Evolutionary conservation across 2,888 invertebrate species (phyloP), one percentile per base, ranked within the genome.

Genomic region (Celastrina argiolus): DNA sequence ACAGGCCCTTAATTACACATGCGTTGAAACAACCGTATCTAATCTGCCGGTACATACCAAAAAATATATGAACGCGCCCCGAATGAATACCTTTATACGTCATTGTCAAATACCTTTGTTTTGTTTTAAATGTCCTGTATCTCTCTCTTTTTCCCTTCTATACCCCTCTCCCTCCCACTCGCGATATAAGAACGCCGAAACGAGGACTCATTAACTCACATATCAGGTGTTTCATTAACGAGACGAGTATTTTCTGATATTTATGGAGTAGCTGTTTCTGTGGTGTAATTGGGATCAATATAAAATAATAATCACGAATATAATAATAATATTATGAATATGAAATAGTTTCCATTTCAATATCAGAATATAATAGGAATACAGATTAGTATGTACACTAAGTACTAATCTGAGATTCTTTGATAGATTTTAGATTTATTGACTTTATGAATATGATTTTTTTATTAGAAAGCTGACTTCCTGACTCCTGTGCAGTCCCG

Each of bases 91-190:
- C 51, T 51, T 51, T 51, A 51, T 51, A 51, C 16, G 14, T 51
- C 51, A 51, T 51, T 51, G 51, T 51, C 51, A 51, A 22, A 22
- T 51, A 51, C 51, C 51, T 51, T 51, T 51, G 51, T 51, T 51
- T 45, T 51, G 51, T 51, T 51, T 22, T 51, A 26, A 51, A 51
- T 51, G 51, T 22, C 18, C 51, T 26, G 12, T 51, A 12, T 51
- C 12, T 51, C 22, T 51, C 51, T 22, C 45, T 45, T 12, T 45
- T 22, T 12, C 4, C 6, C 1, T 22, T 51, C 7, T 31, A 31
- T 31, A 0, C 14, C 22, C 51, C 22, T 26, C 51, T 26, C 51
- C 3, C 22, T 26, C 51, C 12, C 51, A 51, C 51, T 7, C 12
- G 10, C 12, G 22, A 51, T 45, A 10, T 45, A 45, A 51, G 26